These are phyloP conservation scores for Cryptus viduatorius DNA, from an alignment of 2,888 invertebrate species.

Conservation along the genomic window DNA sequence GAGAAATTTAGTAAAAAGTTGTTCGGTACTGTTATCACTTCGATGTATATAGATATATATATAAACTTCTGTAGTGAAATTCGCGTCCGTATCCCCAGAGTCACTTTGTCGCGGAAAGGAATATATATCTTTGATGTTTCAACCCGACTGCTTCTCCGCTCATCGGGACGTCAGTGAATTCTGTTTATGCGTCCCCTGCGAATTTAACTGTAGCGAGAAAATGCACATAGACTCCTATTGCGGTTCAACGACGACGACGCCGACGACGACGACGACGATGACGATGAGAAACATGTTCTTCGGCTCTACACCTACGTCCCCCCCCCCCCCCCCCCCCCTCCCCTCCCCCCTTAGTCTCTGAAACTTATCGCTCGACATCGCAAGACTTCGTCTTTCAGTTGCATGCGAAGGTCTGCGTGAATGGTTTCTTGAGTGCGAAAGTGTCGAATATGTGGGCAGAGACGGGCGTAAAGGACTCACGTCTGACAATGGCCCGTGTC, in stretches of 20 bases:
- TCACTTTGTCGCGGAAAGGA: slow-evolving; percentile 9
- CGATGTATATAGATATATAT: not conserved
- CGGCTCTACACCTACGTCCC: slow-evolving; percentile 14
- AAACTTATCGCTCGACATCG: slow-evolving; percentile 1
- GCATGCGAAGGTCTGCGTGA: not conserved
- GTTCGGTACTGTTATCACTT: not conserved
- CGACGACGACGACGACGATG: slow-evolving; percentile 2
- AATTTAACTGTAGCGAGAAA: slow-evolving; percentile 3
- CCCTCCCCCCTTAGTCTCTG: not conserved
- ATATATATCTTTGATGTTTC: slow-evolving; percentile 40
- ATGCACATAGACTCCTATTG: not conserved
- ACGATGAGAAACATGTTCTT: not conserved
- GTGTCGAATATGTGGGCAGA: slow-evolving; percentile 26
- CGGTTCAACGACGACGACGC: slow-evolving; percentile 14
- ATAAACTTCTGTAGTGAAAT: not conserved
- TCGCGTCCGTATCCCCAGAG: not conserved
- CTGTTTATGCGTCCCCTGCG: slow-evolving; percentile 19
- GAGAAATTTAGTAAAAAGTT: not conserved
- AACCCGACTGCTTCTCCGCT: slow-evolving; percentile 16
- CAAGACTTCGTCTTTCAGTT: not conserved
- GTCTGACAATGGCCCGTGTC: slow-evolving; percentile 17
- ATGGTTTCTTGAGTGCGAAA: slow-evolving; percentile 24
- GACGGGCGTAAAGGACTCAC: slow-evolving; percentile 10
- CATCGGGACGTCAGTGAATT: slow-evolving; percentile 14
- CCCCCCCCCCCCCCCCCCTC: not conserved